Percentiles rank a stretch among this genome's conserved stretches.
Conservation (phyloP, 2,888 invertebrate species). For the Diarsia mendica region DNA sequence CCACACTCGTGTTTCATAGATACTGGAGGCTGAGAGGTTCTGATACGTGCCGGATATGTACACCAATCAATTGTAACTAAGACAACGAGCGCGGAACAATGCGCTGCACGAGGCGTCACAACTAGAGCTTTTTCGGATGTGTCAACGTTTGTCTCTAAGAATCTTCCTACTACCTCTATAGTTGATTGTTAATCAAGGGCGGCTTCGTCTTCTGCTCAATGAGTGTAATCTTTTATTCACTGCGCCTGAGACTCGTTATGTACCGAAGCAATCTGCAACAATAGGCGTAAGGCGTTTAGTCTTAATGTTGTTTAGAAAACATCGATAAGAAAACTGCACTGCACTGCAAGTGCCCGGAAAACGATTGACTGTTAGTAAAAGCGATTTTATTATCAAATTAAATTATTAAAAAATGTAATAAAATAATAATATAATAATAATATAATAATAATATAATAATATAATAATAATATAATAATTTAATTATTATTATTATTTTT, state of each 20-base stretch:
- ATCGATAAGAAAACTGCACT: constrained; percentile 56
- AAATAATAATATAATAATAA: too few species aligned
- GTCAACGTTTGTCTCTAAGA: constrained; percentile 47
- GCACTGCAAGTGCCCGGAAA: constrained; percentile 12
- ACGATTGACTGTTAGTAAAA: constrained; percentile 15
- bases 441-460: too few species aligned
- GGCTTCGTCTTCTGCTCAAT: constrained; percentile 31
- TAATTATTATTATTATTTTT: too few species aligned
- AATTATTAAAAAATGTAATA: too few species aligned
- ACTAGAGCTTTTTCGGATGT: constrained; percentile 66
- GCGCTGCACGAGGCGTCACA: constrained; percentile 67
- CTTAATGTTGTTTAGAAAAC: constrained; percentile 63
- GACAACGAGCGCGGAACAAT: constrained; percentile 61
- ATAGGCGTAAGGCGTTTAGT: constrained; percentile 36
- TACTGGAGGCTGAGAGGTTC: constrained; percentile 73
- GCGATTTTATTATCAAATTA: background rate
- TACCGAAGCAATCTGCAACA: constrained; percentile 38
- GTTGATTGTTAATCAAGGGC: constrained; percentile 54
- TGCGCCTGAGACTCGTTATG: constrained; percentile 25
- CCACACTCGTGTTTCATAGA: constrained; percentile 41
- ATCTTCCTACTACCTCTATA: constrained; percentile 45
- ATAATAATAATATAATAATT: too few species aligned
- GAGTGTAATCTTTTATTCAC: constrained; percentile 57
- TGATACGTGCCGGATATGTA: constrained; percentile 66
- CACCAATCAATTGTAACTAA: constrained; percentile 71